Evolutionary conservation across 37 sponge, comb jelly and placozoan genomes (phyloP).

Genomic region (Chondrosia reniformis): DNA sequence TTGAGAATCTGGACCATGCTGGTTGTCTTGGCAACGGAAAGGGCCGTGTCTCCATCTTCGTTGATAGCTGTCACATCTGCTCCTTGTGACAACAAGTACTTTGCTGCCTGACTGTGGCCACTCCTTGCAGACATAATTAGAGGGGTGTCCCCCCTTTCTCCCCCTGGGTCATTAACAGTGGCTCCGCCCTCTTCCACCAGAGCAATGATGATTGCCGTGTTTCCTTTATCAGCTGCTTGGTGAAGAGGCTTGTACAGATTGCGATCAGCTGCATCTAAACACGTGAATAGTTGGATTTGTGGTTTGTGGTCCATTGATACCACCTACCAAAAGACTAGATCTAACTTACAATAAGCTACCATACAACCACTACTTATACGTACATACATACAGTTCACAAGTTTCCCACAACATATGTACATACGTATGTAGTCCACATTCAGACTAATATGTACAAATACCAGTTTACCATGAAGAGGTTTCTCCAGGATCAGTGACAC

Average conservation of each 20-base stretch:
- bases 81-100: conserved; percentile 57
- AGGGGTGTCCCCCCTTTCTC: conserved; percentile 77
- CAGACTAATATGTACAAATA: too few relatives aligned
- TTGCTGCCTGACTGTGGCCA: conserved; percentile 65
- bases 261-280: conserved; percentile 34
- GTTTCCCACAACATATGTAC: too few relatives aligned
- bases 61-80: conserved; percentile 70
- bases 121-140: conserved; percentile 66
- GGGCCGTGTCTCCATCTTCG: conserved; percentile 73
- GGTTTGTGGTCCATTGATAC: too few relatives aligned
- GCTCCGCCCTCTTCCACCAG: conserved; percentile 83
- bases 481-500: too few relatives aligned
- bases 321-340: too few relatives aligned
- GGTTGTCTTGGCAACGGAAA: conserved; percentile 65
- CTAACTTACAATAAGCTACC: too few relatives aligned
- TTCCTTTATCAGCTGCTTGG: conserved; percentile 57
- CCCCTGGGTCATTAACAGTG: conserved; percentile 61
- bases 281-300: too few relatives aligned
- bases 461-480: too few relatives aligned
- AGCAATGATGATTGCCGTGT: conserved; percentile 68
- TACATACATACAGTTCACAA: background rate
- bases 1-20: conserved; percentile 58
- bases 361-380: too few relatives aligned
- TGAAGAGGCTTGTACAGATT: conserved; percentile 58
- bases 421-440: too few relatives aligned